Evolutionary conservation across 2,113 vertebrate genomes (phyloP).

Genomic region (Hyperoodon ampullatus): DNA sequence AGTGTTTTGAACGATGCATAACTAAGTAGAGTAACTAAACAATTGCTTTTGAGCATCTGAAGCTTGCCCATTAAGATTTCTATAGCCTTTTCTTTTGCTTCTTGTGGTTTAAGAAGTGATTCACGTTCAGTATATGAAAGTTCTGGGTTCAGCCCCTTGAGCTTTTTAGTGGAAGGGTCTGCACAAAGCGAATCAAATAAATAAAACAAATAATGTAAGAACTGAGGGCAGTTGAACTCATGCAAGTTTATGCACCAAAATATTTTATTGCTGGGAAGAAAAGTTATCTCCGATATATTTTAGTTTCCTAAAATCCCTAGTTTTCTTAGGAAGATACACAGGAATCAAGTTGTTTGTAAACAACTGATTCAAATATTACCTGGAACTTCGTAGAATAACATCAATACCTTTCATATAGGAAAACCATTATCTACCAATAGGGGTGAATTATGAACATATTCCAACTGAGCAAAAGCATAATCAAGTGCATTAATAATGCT

Average conservation of each 20-base stretch:
- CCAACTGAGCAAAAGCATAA: conserved; percentile 11
- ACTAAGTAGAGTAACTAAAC: conserved; percentile 58
- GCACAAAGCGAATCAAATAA: conserved; percentile 66
- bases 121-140: conserved; percentile 54
- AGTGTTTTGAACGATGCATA: conserved; percentile 61
- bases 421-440: conserved; percentile 15
- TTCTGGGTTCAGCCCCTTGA: conserved; percentile 42
- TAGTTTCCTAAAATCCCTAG: conserved; percentile 33
- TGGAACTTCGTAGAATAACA: conserved; percentile 41
- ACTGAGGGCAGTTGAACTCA: not conserved
- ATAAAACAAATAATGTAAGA: conserved; percentile 43
- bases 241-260: not conserved
- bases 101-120: conserved; percentile 62
- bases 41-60: conserved; percentile 57
- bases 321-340: not conserved
- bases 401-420: conserved; percentile 30
- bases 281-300: not conserved
- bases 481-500: conserved; percentile 30
- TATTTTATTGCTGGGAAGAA: conserved; percentile 19
- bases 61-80: conserved; percentile 61
- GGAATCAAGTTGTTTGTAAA: conserved; percentile 9
- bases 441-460: conserved; percentile 16
- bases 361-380: conserved; percentile 3
- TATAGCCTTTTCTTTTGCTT: conserved; percentile 63
- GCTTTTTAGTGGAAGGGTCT: conserved; percentile 40